A percentile compares a stretch with the other conserved stretches of the same genome.
phyloP scores from a whole-genome alignment of 2,888 invertebrate species.

The Plagiodera versicolora region DNA sequence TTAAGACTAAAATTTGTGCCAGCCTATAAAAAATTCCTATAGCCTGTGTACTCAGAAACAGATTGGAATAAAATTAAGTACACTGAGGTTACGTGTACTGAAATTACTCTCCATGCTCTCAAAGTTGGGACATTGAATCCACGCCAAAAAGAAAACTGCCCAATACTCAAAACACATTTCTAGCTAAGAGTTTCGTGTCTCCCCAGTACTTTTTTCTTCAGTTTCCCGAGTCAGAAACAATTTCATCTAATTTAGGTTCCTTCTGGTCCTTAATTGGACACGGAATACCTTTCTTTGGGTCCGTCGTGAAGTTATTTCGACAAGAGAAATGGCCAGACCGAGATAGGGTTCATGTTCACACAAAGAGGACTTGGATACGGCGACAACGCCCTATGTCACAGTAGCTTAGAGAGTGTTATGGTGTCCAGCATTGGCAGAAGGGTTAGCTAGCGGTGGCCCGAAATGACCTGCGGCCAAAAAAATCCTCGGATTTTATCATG shows the following conservation, averaged over 20 bases:
- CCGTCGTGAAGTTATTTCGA: background rate
- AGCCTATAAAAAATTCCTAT: too few species aligned
- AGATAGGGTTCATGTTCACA: conserved; percentile 23
- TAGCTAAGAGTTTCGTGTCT: background rate
- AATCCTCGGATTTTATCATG: conserved; percentile 33
- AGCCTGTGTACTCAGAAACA: too few species aligned
- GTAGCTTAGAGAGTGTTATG: conserved; percentile 13
- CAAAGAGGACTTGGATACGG: conserved; percentile 26
- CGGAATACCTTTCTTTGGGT: conserved; percentile 10
- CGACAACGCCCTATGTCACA: conserved; percentile 24
- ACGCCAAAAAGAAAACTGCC: too few species aligned
- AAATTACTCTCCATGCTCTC: too few species aligned
- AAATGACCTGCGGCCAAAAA: conserved; percentile 45
- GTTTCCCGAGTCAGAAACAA: background rate
- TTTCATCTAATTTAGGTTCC: background rate
- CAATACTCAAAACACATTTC: too few species aligned
- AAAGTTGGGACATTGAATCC: too few species aligned
- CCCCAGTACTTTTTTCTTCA: too few species aligned
- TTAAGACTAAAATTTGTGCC: too few species aligned
- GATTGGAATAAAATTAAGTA: too few species aligned
- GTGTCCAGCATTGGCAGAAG: conserved; percentile 14
- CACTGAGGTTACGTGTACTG: too few species aligned
- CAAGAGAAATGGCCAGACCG: conserved; percentile 15
- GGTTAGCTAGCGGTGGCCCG: conserved; percentile 24
- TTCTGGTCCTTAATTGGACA: conserved; percentile 13